phyloP scores from a whole-genome alignment of 2,797 vertebrate genomes.

The Gymnothorax javanicus region DNA sequence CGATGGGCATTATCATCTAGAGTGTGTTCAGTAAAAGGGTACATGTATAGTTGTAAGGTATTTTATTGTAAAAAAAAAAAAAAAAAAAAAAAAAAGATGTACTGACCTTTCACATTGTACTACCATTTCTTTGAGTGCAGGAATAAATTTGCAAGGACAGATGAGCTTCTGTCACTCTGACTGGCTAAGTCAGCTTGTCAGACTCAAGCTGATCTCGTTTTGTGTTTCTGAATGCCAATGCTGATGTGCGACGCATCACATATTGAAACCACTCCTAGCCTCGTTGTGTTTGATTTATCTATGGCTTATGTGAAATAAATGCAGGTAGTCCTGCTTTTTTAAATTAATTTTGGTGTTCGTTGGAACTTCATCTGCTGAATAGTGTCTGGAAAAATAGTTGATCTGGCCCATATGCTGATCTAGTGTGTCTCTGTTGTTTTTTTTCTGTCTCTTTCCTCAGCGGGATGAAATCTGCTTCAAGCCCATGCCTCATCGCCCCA shows the following conservation, averaged over 20 bases:
- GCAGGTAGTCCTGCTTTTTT: background rate
- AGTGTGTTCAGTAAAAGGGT: background rate
- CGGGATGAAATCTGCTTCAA: slow-evolving; percentile 44
- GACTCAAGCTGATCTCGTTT: background rate
- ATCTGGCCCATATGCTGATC: background rate
- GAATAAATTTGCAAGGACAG: background rate
- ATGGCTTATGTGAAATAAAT: background rate
- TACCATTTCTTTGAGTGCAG: background rate
- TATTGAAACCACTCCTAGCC: background rate
- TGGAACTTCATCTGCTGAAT: background rate
- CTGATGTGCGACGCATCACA: background rate
- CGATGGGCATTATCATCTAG: background rate
- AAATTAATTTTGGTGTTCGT: background rate
- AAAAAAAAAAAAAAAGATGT: background rate
- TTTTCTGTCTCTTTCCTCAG: slow-evolving; percentile 39
- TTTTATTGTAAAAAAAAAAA: background rate
- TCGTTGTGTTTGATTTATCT: background rate
- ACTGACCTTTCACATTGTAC: background rate
- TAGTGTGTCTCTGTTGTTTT: background rate
- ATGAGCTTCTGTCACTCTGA: background rate
- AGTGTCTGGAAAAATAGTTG: background rate
- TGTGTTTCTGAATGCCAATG: background rate
- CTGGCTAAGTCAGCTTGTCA: background rate
- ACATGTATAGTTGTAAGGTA: background rate
- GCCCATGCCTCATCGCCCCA: slow-evolving; percentile 14